Evolutionary conservation across 1,140 invertebrate species (phyloP).

Genomic region (Macrocentrus cingulum): DNA sequence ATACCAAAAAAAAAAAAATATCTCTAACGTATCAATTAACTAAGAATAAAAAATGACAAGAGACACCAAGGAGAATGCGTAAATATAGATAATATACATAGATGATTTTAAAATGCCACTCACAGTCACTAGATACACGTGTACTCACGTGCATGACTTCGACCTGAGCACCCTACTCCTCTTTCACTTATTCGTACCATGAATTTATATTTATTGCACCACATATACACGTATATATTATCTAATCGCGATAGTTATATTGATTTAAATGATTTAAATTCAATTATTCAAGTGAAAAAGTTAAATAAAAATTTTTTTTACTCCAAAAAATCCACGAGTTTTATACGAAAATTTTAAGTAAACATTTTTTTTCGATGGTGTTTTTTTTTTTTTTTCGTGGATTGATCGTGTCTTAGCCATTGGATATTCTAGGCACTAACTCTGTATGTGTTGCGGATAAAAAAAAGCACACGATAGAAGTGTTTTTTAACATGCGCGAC

Average conservation of each 20-base stretch:
- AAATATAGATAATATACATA: not conserved
- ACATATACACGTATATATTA: not conserved
- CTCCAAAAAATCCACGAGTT: too few species aligned
- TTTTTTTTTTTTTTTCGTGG: not conserved
- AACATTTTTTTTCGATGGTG: too few species aligned
- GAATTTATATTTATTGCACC: not conserved
- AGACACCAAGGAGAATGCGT: not conserved
- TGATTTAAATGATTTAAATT: not conserved
- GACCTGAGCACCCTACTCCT: not conserved
- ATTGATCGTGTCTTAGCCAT: not conserved
- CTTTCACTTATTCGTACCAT: constrained; percentile 11
- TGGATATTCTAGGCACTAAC: too few species aligned
- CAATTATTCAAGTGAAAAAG: too few species aligned
- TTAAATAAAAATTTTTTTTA: too few species aligned
- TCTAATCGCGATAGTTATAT: not conserved
- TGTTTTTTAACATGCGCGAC: constrained; percentile 8
- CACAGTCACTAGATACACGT: constrained; percentile 18
- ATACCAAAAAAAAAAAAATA: not conserved
- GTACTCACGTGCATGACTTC: constrained; percentile 22
- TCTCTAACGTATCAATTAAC: not conserved
- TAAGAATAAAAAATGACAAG: not conserved
- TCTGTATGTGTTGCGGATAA: not conserved
- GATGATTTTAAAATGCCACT: constrained; percentile 25
- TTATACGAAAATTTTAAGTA: too few species aligned
- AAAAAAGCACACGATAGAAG: not conserved